Evolutionary conservation across 1,140 invertebrate species (phyloP), one percentile per base, ranked within the genome.

Genomic region (Asbolus verrucosus): DNA sequence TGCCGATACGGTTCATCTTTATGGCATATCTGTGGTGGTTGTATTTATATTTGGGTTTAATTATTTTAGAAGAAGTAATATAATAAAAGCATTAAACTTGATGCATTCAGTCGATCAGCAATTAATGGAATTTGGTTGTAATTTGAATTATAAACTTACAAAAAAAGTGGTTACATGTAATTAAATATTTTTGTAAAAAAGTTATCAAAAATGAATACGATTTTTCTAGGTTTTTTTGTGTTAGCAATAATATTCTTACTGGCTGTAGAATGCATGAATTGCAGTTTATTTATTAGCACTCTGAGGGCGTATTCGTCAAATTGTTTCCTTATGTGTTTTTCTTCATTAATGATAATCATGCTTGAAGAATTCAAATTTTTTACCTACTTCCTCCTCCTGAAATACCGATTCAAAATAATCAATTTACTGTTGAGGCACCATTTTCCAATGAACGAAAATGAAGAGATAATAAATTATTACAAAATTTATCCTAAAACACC

Each of bases 311-410:
- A 24, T 3, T 8, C 19, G 1, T 3, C 14, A 14, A 11, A 27
- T 54, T 54, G 46, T 14, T 14, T 14, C 21, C 4, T 19, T 2
- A 27, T 54, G 11, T 54, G 46, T 27, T 6, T 15, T 54, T 8
- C 18, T 1, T 14, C 8, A 13, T 6, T 54, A 11, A 54, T 11
- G 8, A 19, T 54, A 27, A 54, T 54, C 1, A 27, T 54, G 46
- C 6, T 54, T 11, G 59, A 62, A 36, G 59, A 62, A 15, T 5
- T n/a, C 11, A 14, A 38, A n/a, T 62, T 62, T 38, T 36, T 62
- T 2, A 38, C 30, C 6, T 62, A 38, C 11, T 15, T 36, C 6
- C 5, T 36, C 9, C 19, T 62, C 14, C 9, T 62, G 9, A 62
- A 16, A 36, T 14, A 62, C 8, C 11, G 59, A 2, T 62, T 62